Evolutionary conservation across 2,888 invertebrate genomes (phyloP).

Genomic region (Caenorhabditis sp.): DNA sequence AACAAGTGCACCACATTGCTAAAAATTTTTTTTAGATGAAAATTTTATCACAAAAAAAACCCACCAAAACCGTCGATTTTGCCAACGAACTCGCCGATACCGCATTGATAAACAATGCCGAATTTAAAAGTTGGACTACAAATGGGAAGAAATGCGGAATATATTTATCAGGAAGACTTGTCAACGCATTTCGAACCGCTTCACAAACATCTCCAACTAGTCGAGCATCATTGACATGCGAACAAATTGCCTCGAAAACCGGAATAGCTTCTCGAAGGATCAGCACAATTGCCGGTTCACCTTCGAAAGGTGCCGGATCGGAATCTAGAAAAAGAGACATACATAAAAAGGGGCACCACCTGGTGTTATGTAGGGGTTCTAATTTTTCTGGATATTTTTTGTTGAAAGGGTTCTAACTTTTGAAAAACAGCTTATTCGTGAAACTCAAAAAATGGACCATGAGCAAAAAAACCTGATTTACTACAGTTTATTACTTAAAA

Average conservation of each 20-base stretch:
- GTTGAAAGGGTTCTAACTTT: too few relatives aligned
- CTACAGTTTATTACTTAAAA: too few relatives aligned
- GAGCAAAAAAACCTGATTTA: too few relatives aligned
- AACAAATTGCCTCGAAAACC: constrained; percentile 34
- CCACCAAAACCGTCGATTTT: constrained; percentile 45
- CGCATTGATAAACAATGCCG: constrained; percentile 34
- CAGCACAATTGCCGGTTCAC: constrained; percentile 34
- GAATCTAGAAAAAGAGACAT: too few relatives aligned
- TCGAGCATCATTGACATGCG: background rate
- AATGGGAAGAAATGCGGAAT: constrained; percentile 37
- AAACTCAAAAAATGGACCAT: too few relatives aligned
- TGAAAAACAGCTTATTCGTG: too few relatives aligned
- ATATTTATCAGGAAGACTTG: constrained; percentile 18
- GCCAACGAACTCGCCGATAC: constrained; percentile 40
- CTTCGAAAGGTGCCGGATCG: background rate
- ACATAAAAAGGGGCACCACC: too few relatives aligned
- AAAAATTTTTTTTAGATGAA: background rate
- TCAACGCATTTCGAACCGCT: constrained; percentile 32
- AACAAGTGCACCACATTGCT: constrained; percentile 20
- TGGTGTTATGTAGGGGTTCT: too few relatives aligned
- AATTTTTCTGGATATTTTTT: background rate
- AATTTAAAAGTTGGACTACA: constrained; percentile 34
- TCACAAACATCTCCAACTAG: constrained; percentile 40
- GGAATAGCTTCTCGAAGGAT: constrained; percentile 46
- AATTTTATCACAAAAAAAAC: background rate